Evolutionary conservation across 1,140 invertebrate species (phyloP), one percentile per base, ranked within the genome.

Genomic region (Halyomorpha halys): DNA sequence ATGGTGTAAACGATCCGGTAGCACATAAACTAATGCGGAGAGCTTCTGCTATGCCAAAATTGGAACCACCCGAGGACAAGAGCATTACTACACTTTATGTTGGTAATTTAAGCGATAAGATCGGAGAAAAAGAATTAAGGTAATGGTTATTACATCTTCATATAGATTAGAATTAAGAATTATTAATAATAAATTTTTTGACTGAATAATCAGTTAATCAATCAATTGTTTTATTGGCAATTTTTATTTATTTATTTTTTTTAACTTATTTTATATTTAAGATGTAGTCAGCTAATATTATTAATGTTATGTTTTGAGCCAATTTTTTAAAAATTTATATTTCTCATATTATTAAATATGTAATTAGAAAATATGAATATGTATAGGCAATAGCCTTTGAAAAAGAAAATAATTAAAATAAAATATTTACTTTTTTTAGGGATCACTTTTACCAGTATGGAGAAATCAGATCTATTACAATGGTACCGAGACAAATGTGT

Each of bases 371-470:
- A n/a, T n/a, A n/a, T n/a, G n/a, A n/a, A n/a, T n/a, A n/a, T n/a
- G n/a, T n/a, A n/a, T n/a, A n/a, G n/a, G n/a, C n/a, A n/a, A n/a
- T n/a, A n/a, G n/a, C n/a, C n/a, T n/a, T n/a, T n/a, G n/a, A n/a
- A n/a, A n/a, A n/a, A n/a, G n/a, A n/a, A n/a, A n/a, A n/a, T n/a
- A n/a, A n/a, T n/a, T 30, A 30, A 30, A 4, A 30, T 30, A 30
- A 4, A 30, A 30, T 30, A 30, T 34, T 49, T 51, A 30, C n/a
- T 62, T 34, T 69, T 74, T 73, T 44, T 70, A 85, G 86, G 65
- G 88, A 93, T 76, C 85, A 92, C 73, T 99, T 99, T 73, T 99
- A 99, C 78, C 96, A 99, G 74, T 99, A 91, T 79, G 97, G 97
- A n/a, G 97, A 99, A 77, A 97, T 99, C 62, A 82, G 97, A 23